Conservation (phyloP, 2,888 invertebrate species). For the Gastrophysa polygoni region DNA sequence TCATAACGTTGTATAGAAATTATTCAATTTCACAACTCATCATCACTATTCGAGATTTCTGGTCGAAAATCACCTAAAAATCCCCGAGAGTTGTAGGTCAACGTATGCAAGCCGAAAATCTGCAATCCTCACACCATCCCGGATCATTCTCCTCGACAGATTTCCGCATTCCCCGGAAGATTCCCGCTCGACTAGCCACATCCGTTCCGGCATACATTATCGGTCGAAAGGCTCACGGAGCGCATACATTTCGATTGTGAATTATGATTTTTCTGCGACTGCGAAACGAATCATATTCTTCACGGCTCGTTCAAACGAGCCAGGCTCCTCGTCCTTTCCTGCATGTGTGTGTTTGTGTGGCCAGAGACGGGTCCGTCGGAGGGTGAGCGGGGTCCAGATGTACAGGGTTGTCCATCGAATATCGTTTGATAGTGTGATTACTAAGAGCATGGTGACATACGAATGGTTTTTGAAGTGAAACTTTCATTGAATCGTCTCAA, state of each 20-base stretch:
- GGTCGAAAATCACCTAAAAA: no score
- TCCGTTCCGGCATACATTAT: constrained; percentile 55
- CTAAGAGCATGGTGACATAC: no score
- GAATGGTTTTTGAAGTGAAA: no score
- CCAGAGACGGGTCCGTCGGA: neutral
- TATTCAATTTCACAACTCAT: no score
- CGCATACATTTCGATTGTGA: constrained; percentile 56
- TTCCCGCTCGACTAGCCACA: constrained; percentile 9
- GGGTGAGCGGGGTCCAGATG: no score
- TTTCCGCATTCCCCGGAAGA: constrained; percentile 9
- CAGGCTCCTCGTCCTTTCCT: constrained; percentile 35
- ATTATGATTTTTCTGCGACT: constrained; percentile 54
- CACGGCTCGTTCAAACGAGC: constrained; percentile 55
- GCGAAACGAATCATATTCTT: constrained; percentile 60
- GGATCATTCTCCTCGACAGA: neutral
- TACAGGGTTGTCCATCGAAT: no score
- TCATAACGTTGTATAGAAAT: no score
- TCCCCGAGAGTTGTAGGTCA: no score
- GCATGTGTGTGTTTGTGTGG: constrained; percentile 13
- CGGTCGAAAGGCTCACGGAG: constrained; percentile 58
- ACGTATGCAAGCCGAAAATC: no score
- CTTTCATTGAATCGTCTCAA: no score
- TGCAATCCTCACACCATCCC: neutral
- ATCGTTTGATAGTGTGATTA: no score
- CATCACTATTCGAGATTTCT: no score